These are phyloP conservation scores for Theodoxus fluviatilis DNA, from an alignment of 2,888 invertebrate species.

Conservation along the genomic window DNA sequence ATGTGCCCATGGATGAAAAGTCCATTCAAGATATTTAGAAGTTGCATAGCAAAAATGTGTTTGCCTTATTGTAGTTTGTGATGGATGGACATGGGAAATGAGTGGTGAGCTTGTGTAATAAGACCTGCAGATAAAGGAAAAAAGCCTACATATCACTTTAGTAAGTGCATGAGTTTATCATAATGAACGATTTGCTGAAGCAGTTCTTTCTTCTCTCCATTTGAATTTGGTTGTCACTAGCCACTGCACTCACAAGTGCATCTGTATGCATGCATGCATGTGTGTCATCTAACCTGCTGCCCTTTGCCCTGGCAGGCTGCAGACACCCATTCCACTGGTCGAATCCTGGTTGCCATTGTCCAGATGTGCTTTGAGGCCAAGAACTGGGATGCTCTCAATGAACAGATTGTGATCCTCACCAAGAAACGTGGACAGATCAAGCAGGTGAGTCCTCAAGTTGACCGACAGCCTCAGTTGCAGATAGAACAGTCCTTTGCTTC, in stretches of 20 bases:
- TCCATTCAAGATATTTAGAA: not conserved
- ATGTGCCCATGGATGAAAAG: too few species aligned
- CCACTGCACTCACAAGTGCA: not conserved
- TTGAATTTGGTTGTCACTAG: too few species aligned
- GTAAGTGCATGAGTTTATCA: too few species aligned
- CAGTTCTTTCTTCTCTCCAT: too few species aligned
- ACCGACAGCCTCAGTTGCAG: not conserved
- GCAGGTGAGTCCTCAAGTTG: constrained; percentile 53
- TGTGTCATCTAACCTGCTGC: not conserved
- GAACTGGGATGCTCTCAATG: constrained; percentile 92
- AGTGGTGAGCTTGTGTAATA: too few species aligned
- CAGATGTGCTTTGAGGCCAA: constrained; percentile 85
- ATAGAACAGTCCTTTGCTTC: too few species aligned
- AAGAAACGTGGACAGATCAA: constrained; percentile 96
- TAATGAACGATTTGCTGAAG: too few species aligned
- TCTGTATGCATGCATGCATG: not conserved
- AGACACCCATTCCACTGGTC: constrained; percentile 93
- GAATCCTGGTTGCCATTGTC: constrained; percentile 90
- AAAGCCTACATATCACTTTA: too few species aligned
- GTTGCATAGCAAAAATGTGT: not conserved
- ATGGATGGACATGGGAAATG: too few species aligned
- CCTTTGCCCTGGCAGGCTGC: constrained; percentile 76
- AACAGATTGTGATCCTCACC: constrained; percentile 87
- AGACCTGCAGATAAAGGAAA: too few species aligned
- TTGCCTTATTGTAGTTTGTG: not conserved